phyloP scores from a whole-genome alignment of 2,113 vertebrate genomes.

The Spea multiplicata region DNA sequence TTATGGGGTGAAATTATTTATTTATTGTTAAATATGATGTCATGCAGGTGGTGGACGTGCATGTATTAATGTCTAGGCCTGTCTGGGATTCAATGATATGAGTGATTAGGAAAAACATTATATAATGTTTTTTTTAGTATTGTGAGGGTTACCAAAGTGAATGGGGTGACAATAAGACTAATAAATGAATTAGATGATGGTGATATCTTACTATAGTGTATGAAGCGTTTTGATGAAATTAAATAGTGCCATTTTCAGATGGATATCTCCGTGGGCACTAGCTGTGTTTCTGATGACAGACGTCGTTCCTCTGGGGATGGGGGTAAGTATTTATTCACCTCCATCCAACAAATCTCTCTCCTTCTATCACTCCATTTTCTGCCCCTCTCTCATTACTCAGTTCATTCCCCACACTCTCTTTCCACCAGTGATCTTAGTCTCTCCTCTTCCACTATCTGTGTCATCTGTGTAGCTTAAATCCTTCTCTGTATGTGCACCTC shows the following conservation, averaged over 20 bases:
- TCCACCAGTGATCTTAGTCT: background rate
- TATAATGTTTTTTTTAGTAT: too few species aligned
- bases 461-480: constrained; percentile 19
- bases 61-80: too few species aligned
- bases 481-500: constrained; percentile 23
- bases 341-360: constrained; percentile 7
- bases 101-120: too few species aligned
- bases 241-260: constrained; percentile 32
- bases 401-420: constrained; percentile 16
- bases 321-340: constrained; percentile 50
- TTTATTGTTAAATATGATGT: too few species aligned
- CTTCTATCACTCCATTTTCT: constrained; percentile 21
- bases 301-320: constrained; percentile 61
- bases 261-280: constrained; percentile 52
- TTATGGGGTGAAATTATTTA: too few species aligned
- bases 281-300: constrained; percentile 54
- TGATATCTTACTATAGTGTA: too few species aligned
- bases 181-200: too few species aligned
- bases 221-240: background rate
- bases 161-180: too few species aligned
- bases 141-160: too few species aligned
- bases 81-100: too few species aligned
- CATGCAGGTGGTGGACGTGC: too few species aligned
- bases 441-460: background rate
- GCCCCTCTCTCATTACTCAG: constrained; percentile 10